Percentiles rank a stretch among this genome's conserved stretches.
Evolutionary conservation across 2,797 vertebrate genomes (phyloP).

Genomic region (Gambelia wislizenii): DNA sequence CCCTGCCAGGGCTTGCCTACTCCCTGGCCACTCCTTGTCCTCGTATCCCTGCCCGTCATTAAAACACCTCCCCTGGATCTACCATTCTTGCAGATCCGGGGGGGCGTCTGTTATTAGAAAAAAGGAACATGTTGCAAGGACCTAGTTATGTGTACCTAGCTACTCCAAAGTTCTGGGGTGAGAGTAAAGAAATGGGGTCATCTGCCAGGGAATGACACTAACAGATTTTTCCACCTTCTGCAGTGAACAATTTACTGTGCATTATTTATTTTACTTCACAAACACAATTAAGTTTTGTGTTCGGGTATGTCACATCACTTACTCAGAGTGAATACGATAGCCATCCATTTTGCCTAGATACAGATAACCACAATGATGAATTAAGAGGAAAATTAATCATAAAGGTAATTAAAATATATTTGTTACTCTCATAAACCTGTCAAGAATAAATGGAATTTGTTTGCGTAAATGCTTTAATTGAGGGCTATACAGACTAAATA

Average conservation of each 20-base stretch:
- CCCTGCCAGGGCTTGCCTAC: too few species aligned
- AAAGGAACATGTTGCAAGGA: too few species aligned
- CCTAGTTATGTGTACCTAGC: background rate
- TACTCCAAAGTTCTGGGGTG: background rate
- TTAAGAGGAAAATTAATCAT: constrained; percentile 41
- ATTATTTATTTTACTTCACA: constrained; percentile 18
- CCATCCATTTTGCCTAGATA: constrained; percentile 19
- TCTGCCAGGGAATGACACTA: background rate
- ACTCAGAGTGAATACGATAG: background rate
- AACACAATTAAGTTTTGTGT: constrained; percentile 29
- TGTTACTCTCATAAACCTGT: constrained; percentile 26
- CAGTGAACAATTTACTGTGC: constrained; percentile 5
- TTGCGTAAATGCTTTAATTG: constrained; percentile 43
- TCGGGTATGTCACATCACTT: constrained; percentile 23
- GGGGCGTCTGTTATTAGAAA: too few species aligned
- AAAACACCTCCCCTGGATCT: too few species aligned
- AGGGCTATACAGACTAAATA: constrained; percentile 17
- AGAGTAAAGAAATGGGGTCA: background rate
- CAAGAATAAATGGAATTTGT: constrained; percentile 34
- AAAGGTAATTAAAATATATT: constrained; percentile 47
- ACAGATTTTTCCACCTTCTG: background rate
- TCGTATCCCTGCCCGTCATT: too few species aligned
- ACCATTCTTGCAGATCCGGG: too few species aligned
- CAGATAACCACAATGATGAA: constrained; percentile 32
- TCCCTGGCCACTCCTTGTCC: too few species aligned